Evolutionary conservation across 1,140 invertebrate species (phyloP).

Genomic region (Ooceraea biroi): DNA sequence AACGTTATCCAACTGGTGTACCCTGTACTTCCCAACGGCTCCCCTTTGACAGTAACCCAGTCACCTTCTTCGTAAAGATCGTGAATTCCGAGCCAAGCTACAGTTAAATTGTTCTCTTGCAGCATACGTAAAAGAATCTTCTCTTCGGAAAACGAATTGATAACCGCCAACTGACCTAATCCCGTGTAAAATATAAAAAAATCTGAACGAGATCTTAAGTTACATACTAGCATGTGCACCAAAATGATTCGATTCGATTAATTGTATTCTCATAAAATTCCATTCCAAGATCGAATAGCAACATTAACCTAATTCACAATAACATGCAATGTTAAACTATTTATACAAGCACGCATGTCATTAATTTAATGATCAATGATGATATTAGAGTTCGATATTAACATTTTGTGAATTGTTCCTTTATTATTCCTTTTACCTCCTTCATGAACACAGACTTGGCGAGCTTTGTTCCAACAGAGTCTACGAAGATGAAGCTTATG

Average conservation of each 20-base stretch:
- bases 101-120: not conserved
- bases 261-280: too few species aligned
- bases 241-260: too few species aligned
- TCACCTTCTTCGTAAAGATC: slow-evolving; percentile 64
- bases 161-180: slow-evolving; percentile 65
- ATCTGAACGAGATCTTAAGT: not conserved
- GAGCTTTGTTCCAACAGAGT: slow-evolving; percentile 51
- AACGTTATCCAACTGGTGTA: slow-evolving; percentile 44
- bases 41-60: slow-evolving; percentile 16
- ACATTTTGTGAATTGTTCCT: not conserved
- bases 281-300: too few species aligned
- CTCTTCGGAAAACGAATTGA: slow-evolving; percentile 52
- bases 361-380: not conserved
- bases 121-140: slow-evolving; percentile 11
- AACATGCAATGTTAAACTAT: not conserved
- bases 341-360: not conserved
- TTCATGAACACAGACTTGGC: slow-evolving; percentile 47
- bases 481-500: slow-evolving; percentile 43
- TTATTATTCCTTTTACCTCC: slow-evolving; percentile 59
- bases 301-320: too few species aligned
- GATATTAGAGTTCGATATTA: not conserved
- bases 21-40: slow-evolving; percentile 5
- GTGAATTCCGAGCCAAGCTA: slow-evolving; percentile 61
- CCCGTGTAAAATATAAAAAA: not conserved
- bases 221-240: too few species aligned